A percentile compares a stretch with the other conserved stretches of the same genome.
Conservation (phyloP, 1,140 invertebrate genomes). For the Archivesica marissinica region DNA sequence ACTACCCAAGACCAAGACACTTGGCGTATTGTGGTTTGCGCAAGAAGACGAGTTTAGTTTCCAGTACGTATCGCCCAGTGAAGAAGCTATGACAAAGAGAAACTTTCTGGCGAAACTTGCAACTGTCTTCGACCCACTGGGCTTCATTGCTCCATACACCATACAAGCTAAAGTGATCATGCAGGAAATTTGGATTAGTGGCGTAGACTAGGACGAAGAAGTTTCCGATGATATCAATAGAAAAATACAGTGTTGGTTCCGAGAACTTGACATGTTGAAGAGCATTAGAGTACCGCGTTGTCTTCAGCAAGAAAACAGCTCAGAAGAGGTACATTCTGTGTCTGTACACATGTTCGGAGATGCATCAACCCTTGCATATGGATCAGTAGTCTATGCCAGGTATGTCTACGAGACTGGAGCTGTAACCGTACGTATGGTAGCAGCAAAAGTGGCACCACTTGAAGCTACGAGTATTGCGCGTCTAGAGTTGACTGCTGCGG, state of each 20-base stretch:
- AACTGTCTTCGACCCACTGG: slow-evolving; percentile 28
- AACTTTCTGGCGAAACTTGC: slow-evolving; percentile 17
- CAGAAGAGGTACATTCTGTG: neutral
- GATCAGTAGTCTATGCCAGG: slow-evolving; percentile 1
- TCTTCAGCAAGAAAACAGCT: no score
- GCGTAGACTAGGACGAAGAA: slow-evolving; percentile 40
- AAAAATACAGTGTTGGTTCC: neutral
- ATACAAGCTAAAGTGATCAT: slow-evolving; percentile 20
- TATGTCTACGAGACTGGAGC: neutral
- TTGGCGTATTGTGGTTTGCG: no score
- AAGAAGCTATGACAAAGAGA: slow-evolving; percentile 37
- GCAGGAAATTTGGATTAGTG: slow-evolving; percentile 34
- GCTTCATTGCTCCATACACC: slow-evolving; percentile 18
- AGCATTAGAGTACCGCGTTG: neutral
- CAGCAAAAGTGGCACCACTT: slow-evolving; percentile 16
- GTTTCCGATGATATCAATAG: neutral
- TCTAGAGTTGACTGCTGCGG: slow-evolving; percentile 6
- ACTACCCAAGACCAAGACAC: no score
- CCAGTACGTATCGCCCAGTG: no score
- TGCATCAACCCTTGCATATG: neutral
- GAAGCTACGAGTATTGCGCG: neutral
- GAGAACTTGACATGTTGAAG: neutral
- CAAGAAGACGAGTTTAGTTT: no score
- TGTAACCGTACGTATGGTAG: neutral
- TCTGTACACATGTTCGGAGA: neutral